These are phyloP conservation scores for Aulostomus chinensis DNA, from an alignment of 2,797 vertebrate genomes.

Conservation along the genomic window DNA sequence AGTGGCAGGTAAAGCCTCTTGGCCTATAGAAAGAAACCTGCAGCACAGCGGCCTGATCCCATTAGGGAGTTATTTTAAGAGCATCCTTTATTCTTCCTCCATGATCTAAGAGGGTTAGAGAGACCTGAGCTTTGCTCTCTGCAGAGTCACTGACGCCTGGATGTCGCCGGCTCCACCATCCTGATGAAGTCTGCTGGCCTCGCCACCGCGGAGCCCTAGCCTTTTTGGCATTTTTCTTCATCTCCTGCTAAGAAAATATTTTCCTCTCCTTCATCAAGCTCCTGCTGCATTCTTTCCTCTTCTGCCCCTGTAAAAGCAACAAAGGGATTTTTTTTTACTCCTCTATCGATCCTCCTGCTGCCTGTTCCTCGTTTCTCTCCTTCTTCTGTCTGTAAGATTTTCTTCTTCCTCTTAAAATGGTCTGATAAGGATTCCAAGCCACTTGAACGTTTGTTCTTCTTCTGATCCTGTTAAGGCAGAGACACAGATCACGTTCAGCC, in stretches of 20 bases:
- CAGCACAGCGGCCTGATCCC: slow-evolving; percentile 39
- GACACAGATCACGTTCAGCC: too few relatives aligned
- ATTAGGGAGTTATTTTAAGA: slow-evolving; percentile 65
- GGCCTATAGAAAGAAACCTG: too few relatives aligned
- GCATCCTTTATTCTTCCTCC: slow-evolving; percentile 29
- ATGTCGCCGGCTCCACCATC: background rate
- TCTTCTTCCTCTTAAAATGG: too few relatives aligned
- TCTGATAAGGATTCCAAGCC: too few relatives aligned
- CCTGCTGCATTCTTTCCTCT: too few relatives aligned
- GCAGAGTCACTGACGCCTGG: slow-evolving; percentile 38
- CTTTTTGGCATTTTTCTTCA: background rate
- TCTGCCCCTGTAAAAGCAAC: too few relatives aligned
- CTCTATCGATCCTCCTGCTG: background rate
- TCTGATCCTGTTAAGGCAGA: too few relatives aligned
- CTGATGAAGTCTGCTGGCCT: slow-evolving; percentile 10
- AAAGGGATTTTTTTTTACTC: background rate
- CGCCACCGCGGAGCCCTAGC: background rate
- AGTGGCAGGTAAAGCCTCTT: slow-evolving; percentile 41
- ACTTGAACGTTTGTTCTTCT: too few relatives aligned
- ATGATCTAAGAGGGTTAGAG: slow-evolving; percentile 64
- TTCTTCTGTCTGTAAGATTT: too few relatives aligned
- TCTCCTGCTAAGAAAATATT: too few relatives aligned
- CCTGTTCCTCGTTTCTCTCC: background rate
- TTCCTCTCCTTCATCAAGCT: too few relatives aligned
- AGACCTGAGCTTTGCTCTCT: slow-evolving; percentile 36